Conservation (phyloP, 1,140 invertebrate genomes). For the Drosophila oshimai region DNA sequence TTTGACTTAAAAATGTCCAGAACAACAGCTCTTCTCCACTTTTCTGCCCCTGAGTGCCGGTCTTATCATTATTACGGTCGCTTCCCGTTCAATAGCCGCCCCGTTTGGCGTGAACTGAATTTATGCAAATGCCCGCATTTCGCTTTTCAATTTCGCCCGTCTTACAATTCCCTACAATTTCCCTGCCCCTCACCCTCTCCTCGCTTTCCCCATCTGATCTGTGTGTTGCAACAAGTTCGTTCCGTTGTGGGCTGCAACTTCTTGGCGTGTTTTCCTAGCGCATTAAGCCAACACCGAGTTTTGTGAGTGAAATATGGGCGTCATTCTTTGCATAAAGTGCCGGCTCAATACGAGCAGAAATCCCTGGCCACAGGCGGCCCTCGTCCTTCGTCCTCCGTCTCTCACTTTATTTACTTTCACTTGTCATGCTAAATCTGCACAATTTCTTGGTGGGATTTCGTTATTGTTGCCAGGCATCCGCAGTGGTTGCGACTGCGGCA, state of each 20-base stretch:
- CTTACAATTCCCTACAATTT: conserved; percentile 53
- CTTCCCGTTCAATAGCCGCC: conserved; percentile 62
- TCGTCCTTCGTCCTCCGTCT: neutral
- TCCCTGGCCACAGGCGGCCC: conserved; percentile 13
- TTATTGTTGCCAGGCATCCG: conserved; percentile 30
- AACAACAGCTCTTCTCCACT: neutral
- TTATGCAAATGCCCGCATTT: conserved; percentile 73
- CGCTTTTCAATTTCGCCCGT: conserved; percentile 69
- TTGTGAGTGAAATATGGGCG: conserved; percentile 67
- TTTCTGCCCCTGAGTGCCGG: neutral
- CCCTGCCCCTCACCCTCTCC: neutral
- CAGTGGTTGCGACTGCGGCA: conserved; percentile 2
- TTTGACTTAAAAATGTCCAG: neutral
- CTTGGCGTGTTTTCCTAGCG: conserved; percentile 62
- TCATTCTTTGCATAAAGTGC: conserved; percentile 69
- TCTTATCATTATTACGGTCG: conserved; percentile 61
- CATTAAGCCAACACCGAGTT: conserved; percentile 57
- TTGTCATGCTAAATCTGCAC: conserved; percentile 60
- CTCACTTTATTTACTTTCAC: conserved; percentile 66
- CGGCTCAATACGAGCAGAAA: conserved; percentile 16
- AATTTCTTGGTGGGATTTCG: conserved; percentile 50
- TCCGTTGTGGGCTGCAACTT: conserved; percentile 41
- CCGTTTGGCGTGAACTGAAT: conserved; percentile 40
- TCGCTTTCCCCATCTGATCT: neutral
- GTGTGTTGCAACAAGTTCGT: conserved; percentile 53